These are phyloP conservation scores for Hypsibius dujardini DNA, from an alignment of 1,140 invertebrate genomes.

Conservation along the genomic window DNA sequence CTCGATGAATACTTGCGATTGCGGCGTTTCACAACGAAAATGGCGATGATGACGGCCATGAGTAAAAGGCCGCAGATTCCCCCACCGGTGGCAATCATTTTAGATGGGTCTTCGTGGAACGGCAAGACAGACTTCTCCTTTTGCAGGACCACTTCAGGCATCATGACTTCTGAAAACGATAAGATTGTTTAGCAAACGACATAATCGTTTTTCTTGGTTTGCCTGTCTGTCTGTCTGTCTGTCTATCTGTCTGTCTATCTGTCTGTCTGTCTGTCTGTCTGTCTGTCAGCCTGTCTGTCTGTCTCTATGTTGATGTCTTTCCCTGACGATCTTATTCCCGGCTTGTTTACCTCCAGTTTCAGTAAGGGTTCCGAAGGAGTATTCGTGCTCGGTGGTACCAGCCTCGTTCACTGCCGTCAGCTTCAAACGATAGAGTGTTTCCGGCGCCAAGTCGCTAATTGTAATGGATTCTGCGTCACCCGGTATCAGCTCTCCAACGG, in stretches of 20 bases:
- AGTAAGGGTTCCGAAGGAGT: constrained; percentile 82
- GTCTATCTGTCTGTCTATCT: too few species aligned
- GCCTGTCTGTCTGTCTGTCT: too few species aligned
- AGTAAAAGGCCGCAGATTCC: not conserved
- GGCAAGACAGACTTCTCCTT: not conserved
- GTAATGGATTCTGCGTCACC: constrained; percentile 27
- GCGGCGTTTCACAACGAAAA: not conserved
- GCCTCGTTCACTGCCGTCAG: constrained; percentile 80
- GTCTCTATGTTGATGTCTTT: too few species aligned
- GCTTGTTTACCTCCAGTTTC: constrained; percentile 49
- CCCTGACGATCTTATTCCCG: not conserved
- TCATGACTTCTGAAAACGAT: not conserved
- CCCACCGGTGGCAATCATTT: not conserved
- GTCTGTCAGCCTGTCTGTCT: too few species aligned
- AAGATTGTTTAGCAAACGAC: too few species aligned
- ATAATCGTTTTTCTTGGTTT: too few species aligned
- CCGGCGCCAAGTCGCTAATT: constrained; percentile 64
- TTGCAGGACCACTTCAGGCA: not conserved
- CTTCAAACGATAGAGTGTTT: constrained; percentile 63
- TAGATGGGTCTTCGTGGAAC: constrained; percentile 10
- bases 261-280: too few species aligned
- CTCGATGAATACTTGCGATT: too few species aligned
- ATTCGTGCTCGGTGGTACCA: constrained; percentile 64
- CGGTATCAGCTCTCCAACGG: not conserved
- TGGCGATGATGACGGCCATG: not conserved